Evolutionary conservation across 2,888 invertebrate species (phyloP).

Genomic region (Petrophora chlorosata): DNA sequence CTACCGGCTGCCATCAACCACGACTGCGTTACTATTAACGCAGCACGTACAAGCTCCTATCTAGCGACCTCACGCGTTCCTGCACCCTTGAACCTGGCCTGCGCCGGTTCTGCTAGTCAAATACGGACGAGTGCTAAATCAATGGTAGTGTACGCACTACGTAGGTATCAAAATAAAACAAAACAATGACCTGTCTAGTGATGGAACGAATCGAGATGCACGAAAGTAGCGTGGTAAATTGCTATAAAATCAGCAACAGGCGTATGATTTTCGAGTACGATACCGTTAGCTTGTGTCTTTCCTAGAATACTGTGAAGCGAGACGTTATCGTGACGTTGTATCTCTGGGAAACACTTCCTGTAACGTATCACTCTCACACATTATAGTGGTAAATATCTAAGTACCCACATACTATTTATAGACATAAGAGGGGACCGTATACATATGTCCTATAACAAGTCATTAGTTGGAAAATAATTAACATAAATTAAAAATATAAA

Average conservation of each 20-base stretch:
- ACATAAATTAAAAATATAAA: too few relatives aligned
- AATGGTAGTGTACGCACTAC: conserved; percentile 3
- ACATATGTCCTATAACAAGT: too few relatives aligned
- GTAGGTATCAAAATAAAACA: conserved; percentile 22
- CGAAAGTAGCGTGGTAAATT: conserved; percentile 30
- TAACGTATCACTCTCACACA: not conserved
- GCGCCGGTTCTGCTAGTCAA: too few relatives aligned
- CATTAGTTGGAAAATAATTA: too few relatives aligned
- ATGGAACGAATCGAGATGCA: conserved; percentile 33
- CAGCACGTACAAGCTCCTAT: too few relatives aligned
- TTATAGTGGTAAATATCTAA: not conserved
- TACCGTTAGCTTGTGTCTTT: conserved; percentile 20
- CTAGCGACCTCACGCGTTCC: not conserved
- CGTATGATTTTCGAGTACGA: conserved; percentile 23
- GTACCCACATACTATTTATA: too few relatives aligned
- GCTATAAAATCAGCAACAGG: conserved; percentile 28
- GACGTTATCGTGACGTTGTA: not conserved
- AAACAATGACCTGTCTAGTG: conserved; percentile 25
- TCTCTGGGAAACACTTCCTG: not conserved
- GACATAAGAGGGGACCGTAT: too few relatives aligned
- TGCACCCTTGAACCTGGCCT: too few relatives aligned
- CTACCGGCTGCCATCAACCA: too few relatives aligned
- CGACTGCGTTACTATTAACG: too few relatives aligned
- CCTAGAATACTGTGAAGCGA: conserved; percentile 2
- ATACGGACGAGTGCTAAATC: not conserved